These are phyloP conservation scores for Masnerella sp. DNA, from an alignment of 2,888 invertebrate genomes.

Conservation along the genomic window DNA sequence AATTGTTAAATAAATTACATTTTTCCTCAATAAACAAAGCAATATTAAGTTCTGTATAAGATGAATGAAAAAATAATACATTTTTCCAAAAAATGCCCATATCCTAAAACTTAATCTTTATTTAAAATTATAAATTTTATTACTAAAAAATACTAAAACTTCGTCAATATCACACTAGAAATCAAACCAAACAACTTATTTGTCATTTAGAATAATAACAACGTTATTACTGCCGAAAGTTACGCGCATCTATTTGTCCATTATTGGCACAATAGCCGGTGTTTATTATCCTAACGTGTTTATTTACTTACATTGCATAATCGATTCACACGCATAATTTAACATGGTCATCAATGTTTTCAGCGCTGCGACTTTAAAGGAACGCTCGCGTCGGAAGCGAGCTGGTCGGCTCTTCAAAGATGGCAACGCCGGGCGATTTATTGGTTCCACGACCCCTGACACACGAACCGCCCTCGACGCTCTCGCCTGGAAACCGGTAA, in stretches of 20 bases:
- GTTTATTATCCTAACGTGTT: conserved; percentile 52
- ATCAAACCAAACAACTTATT: not conserved
- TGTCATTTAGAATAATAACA: not conserved
- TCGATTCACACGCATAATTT: conserved; percentile 60
- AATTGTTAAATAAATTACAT: too few species aligned
- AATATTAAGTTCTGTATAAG: too few species aligned
- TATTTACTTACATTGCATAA: conserved; percentile 61
- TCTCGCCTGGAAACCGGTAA: conserved; percentile 51
- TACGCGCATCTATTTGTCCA: conserved; percentile 22
- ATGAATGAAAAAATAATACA: too few species aligned
- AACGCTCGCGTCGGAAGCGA: conserved; percentile 40
- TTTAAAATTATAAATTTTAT: too few species aligned
- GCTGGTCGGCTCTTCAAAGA: conserved; percentile 54
- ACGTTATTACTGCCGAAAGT: conserved; percentile 16
- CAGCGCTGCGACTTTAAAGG: conserved; percentile 34
- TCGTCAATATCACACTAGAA: conserved; percentile 22
- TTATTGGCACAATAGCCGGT: conserved; percentile 43
- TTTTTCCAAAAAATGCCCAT: too few species aligned
- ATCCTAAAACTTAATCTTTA: too few species aligned
- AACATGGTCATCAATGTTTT: conserved; percentile 57
- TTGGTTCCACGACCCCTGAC: conserved; percentile 53
- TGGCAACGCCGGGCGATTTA: conserved; percentile 41
- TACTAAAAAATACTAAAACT: too few species aligned
- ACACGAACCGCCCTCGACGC: conserved; percentile 50
- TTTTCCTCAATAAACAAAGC: too few species aligned